These are phyloP conservation scores for Allygus modestus DNA, from an alignment of 2,888 invertebrate species.

Conservation along the genomic window DNA sequence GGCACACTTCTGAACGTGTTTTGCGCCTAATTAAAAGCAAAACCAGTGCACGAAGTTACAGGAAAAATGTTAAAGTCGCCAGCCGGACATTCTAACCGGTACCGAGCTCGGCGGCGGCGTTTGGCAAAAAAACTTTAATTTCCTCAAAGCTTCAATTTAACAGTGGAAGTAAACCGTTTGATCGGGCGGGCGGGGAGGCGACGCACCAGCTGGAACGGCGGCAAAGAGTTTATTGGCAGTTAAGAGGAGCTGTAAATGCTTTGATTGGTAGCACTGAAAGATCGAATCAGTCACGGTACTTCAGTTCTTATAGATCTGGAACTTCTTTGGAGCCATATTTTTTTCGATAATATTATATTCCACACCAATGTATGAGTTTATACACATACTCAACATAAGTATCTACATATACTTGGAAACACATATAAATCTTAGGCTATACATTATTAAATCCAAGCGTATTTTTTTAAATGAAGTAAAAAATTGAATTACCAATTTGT, in stretches of 20 bases:
- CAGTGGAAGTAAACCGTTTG: constrained; percentile 21
- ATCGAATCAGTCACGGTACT: too few species aligned
- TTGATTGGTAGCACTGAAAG: not conserved
- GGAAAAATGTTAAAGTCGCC: not conserved
- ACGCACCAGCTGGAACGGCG: not conserved
- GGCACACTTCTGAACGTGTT: not conserved
- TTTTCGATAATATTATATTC: too few species aligned
- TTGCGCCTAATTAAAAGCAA: not conserved
- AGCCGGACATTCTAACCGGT: not conserved
- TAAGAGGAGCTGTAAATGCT: not conserved
- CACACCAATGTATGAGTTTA: too few species aligned
- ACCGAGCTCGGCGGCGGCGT: not conserved
- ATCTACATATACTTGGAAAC: too few species aligned
- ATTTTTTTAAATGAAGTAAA: too few species aligned
- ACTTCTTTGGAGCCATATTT: too few species aligned
- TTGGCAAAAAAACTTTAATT: constrained; percentile 14
- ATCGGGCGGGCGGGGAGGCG: not conserved
- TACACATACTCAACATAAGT: too few species aligned
- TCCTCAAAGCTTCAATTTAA: not conserved
- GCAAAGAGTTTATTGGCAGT: not conserved
- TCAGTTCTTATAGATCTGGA: too few species aligned
- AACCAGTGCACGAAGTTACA: not conserved
- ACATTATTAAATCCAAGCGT: too few species aligned
- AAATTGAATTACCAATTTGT: too few species aligned
- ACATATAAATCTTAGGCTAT: too few species aligned